Evolutionary conservation across 1,140 invertebrate species (phyloP).

Genomic region (Drosophila asahinai): DNA sequence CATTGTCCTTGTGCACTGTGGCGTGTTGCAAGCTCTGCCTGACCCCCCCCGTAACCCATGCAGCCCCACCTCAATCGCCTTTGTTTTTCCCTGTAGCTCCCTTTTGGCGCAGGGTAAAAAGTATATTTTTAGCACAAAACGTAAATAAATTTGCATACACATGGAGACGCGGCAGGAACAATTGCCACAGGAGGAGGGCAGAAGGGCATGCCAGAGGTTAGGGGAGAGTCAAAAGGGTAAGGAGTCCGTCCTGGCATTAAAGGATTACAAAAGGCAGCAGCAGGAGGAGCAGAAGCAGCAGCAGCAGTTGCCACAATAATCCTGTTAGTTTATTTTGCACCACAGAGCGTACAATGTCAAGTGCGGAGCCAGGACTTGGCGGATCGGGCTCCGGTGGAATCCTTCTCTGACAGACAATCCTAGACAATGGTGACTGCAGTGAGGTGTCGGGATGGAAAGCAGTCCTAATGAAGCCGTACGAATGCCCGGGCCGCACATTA

Average conservation of each 20-base stretch:
- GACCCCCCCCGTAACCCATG: constrained; percentile 8
- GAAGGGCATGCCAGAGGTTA: not conserved
- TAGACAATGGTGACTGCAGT: constrained; percentile 60
- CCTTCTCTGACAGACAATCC: constrained; percentile 44
- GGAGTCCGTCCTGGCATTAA: constrained; percentile 54
- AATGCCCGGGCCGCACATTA: constrained; percentile 32
- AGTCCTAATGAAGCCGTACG: constrained; percentile 51
- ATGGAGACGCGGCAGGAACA: constrained; percentile 43
- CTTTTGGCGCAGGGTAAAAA: constrained; percentile 33
- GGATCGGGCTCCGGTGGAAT: constrained; percentile 12
- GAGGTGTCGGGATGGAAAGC: constrained; percentile 39
- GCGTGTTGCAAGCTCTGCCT: constrained; percentile 59
- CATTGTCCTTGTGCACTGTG: constrained; percentile 71
- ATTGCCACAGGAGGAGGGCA: constrained; percentile 30
- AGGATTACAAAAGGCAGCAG: constrained; percentile 66
- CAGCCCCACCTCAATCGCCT: constrained; percentile 37
- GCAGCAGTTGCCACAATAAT: constrained; percentile 68
- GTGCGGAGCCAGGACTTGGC: constrained; percentile 37
- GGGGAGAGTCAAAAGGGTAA: constrained; percentile 14
- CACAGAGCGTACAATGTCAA: constrained; percentile 67
- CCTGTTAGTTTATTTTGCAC: constrained; percentile 77
- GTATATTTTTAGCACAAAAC: constrained; percentile 73
- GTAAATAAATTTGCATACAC: constrained; percentile 79
- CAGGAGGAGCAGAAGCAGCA: constrained; percentile 49
- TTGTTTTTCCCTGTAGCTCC: constrained; percentile 51